These are phyloP conservation scores for Cephus cinctus DNA, from an alignment of 1,140 invertebrate species.

Conservation along the genomic window DNA sequence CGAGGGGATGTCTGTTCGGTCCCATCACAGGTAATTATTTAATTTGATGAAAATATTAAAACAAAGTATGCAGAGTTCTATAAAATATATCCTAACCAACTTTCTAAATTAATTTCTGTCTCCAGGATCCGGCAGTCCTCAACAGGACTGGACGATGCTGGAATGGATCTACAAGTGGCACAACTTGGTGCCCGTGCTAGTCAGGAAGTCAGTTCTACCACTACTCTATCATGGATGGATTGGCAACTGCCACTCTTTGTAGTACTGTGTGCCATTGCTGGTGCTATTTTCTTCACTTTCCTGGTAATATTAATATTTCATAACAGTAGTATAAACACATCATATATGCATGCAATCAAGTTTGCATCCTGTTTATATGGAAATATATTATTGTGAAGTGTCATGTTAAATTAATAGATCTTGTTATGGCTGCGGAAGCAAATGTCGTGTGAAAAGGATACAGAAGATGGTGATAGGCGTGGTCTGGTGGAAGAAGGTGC, in stretches of 20 bases:
- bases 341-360: too few species aligned
- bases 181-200: constrained; percentile 43
- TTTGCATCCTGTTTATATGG: too few species aligned
- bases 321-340: too few species aligned
- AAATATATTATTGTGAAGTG: too few species aligned
- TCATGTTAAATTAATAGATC: constrained; percentile 33
- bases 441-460: constrained; percentile 57
- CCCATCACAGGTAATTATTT: constrained; percentile 44
- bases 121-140: constrained; percentile 52
- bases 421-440: constrained; percentile 57
- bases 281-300: constrained; percentile 53
- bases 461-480: constrained; percentile 49
- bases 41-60: not conserved
- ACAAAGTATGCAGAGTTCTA: not conserved
- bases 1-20: constrained; percentile 53
- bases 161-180: constrained; percentile 53
- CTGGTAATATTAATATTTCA: constrained; percentile 37
- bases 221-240: constrained; percentile 49
- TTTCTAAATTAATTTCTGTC: not conserved
- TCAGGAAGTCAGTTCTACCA: constrained; percentile 45
- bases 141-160: constrained; percentile 55
- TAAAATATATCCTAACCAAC: not conserved
- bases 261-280: constrained; percentile 49
- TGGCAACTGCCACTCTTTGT: constrained; percentile 50
- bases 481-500: constrained; percentile 51